Evolutionary conservation across 1,140 invertebrate species (phyloP).

Genomic region (Augochlora pura): DNA sequence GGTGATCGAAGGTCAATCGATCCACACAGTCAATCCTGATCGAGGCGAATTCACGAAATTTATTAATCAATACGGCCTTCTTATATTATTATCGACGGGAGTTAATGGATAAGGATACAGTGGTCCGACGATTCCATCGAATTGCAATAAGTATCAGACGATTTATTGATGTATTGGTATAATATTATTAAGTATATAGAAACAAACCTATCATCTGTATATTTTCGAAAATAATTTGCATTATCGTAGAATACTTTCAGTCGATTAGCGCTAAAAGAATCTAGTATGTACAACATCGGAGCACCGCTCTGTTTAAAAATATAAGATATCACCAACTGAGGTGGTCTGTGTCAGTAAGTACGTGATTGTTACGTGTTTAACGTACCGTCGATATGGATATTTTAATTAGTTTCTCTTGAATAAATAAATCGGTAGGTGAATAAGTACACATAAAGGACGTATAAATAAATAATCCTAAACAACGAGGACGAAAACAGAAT

Average conservation of each 20-base stretch:
- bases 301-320: neutral
- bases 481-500: neutral
- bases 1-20: conserved; percentile 44
- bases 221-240: conserved; percentile 56
- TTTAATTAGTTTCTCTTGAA: neutral
- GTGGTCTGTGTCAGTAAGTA: neutral
- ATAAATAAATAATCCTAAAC: neutral
- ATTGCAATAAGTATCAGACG: neutral
- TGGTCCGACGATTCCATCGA: neutral
- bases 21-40: conserved; percentile 28
- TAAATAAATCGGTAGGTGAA: neutral
- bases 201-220: conserved; percentile 26
- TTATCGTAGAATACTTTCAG: conserved; percentile 16
- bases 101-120: too few relatives aligned
- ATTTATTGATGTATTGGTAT: conserved; percentile 47
- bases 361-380: neutral
- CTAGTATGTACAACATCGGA: neutral
- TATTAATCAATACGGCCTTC: neutral
- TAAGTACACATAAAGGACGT: neutral
- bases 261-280: neutral
- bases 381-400: neutral
- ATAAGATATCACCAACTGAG: neutral
- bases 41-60: neutral
- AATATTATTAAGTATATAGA: conserved; percentile 30
- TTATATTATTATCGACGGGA: too few relatives aligned